Base-by-base conservation (phyloP, 2,113 vertebrate genomes). In the Planiliza haematocheilus region DNA sequence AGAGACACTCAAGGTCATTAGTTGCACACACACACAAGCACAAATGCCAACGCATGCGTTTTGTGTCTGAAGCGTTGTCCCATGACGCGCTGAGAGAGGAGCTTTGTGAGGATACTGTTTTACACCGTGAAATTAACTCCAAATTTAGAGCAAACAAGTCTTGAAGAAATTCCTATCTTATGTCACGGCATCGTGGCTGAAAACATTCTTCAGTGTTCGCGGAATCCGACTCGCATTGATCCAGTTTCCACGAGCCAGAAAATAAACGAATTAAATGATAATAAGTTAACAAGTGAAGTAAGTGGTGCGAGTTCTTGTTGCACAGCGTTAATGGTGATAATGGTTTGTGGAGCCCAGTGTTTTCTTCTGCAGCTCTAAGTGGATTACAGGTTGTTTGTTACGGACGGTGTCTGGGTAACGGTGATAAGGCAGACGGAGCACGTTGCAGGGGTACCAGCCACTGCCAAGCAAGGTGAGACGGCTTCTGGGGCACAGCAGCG, bases 341-440 rank as follows among this genome's bases (percentile, higher is more conserved):
- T 48, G 59, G 69, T 75, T 41, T 73, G 70, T 70, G 62, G 68
- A 77, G 60, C 59, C 24, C 68, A 74, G 72, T 88, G 81, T 88
- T 89, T 86, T 30, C 24, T 75, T 81, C 53, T 67, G 20, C 77
- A 61, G 71, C 85, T 65, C 57, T 93, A 92, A 93, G 89, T 89
- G 91, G 92, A 93, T 93, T 93, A 93, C 69, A 59, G 81, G 73
- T 78, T 88, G 87, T 89, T 90, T 91, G 90, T 88, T 83, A 86
- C 45, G 72, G 72, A 52, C 55, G 61, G 50, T 74, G 91, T 89
- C 91, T 93, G 92, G 81, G 42, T 86, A 80, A 83, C 64, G 53
- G 64, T 46, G 91, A 93, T 93, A 93, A 93, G 89, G 64, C 67
- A 55, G 79, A 50, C 42, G 11, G 72, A 59, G 76, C 1, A 37